Evolutionary conservation across 2,888 invertebrate species (phyloP), one percentile per base, ranked within the genome.

Genomic region (Drosophila peninsularis): DNA sequence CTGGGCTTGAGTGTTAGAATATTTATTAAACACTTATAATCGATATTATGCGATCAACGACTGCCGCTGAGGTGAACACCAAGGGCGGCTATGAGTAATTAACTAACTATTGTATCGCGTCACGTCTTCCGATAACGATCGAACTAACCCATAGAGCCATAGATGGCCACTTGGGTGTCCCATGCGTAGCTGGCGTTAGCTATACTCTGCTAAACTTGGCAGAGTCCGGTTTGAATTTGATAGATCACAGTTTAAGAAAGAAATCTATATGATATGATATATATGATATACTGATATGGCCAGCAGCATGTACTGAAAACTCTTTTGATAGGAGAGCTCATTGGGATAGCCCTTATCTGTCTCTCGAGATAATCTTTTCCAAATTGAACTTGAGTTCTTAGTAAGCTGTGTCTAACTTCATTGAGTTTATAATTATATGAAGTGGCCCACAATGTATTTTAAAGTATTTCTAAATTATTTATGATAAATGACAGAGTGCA

Each of bases 41-140:
- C 82, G 82, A 82, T 87, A 84, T 87, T 87, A 82, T 82, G 79
- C 82, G 77, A 84, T 65, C 82, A 73, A 67, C 82, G 88, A 71
- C 67, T 81, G 58, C 34, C 32, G 21, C 32, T 70, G 72, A 87
- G 87, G 82, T 81, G 70, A 72, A 24, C 68, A 30, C 58, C 84
- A 82, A 82, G 82, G 82, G 54, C 78, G 57, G 19, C 45, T 52
- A 21, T 63, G 67, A 61, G 50, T 68, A 58, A 41, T 24, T 55
- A 45, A 54, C 56, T 53, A 72, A 32, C 42, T 42, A 57, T 37
- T 41, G 13, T 30, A 34, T 45, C 49, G 53, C 36, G 79, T 67
- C 79, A 77, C 64, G 78, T 64, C 60, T 54, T 39, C 39, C 10
- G 24, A 32, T 58, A 45, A 53, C 27, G 44, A 53, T 19, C 11